Base-by-base conservation (phyloP, 2,888 invertebrate species). In the Tribolium freemani region DNA sequence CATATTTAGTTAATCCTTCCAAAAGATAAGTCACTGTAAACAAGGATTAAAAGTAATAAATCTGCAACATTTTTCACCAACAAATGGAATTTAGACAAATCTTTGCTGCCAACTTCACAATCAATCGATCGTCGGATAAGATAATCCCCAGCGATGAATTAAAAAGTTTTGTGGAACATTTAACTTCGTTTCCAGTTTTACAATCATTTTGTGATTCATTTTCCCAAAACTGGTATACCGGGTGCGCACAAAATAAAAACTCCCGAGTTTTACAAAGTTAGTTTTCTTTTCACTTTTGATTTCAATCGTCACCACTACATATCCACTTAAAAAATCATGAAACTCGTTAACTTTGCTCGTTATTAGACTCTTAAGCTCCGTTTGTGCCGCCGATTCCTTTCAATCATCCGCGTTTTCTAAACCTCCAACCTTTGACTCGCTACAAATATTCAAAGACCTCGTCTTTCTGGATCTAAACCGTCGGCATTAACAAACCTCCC, bases 401-500 rank as follows among this genome's bases (percentile, higher is more conserved):
- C 31, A 10, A 6, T 21, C 48, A 8, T 21, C 60, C 38, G 60
- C 30, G 64, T 38, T 64, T 51, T 50, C 38, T 9, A 31, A 8
- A 8, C 10, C 10, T 16, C 13, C 11, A 10, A 50, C 64, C 26
- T 26, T 51, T 53, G 53, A 64, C 6, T 64, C 64, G 64, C 38
- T 20, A 64, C 64, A 64, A 51, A 51, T 51, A 20, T 8, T 8
- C 51, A 21, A 21, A 30, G 26, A 5, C 26, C 26, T 4, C 48
- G 48, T 48, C 48, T 60, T 60, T 60, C 46, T 60, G 26, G 13
- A 11, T 8, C 51, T 53, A 46, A 66, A 50, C 46, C 48, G 54
- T n/a, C 56, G 64, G 26, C 16, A 64, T 61, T 61, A 61, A 50
- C 46, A 45, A 64, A 64, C 16, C 21, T 20, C 44, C 9, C 64